These are phyloP conservation scores for Aphodius sticticus DNA, from an alignment of 2,888 invertebrate genomes.

Conservation along the genomic window DNA sequence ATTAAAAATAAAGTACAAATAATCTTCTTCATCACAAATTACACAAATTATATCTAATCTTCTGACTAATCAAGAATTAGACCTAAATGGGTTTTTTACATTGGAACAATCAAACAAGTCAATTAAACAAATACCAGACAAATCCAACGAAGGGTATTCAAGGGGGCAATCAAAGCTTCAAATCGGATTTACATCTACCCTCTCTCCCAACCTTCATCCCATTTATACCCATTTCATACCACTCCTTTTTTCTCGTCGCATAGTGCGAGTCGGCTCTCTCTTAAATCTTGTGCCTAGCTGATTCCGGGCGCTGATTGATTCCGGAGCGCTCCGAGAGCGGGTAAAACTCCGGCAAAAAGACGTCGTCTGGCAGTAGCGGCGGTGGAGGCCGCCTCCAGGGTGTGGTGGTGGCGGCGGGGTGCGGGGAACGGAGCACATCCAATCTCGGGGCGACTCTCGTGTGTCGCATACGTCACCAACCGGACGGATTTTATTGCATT, in stretches of 20 bases:
- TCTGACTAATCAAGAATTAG: no score
- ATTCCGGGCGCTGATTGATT: constrained; percentile 49
- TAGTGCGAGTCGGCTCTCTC: constrained; percentile 49
- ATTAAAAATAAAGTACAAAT: no score
- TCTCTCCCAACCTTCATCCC: constrained; percentile 33
- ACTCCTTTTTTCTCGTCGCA: constrained; percentile 46
- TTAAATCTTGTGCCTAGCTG: constrained; percentile 47
- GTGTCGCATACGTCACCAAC: constrained; percentile 58
- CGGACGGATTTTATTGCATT: constrained; percentile 59
- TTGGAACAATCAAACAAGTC: background rate
- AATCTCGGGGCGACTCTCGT: constrained; percentile 56
- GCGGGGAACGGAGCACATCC: constrained; percentile 50
- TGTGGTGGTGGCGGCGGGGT: constrained; percentile 32
- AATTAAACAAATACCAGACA: background rate
- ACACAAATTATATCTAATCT: no score
- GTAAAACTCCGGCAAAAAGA: constrained; percentile 28
- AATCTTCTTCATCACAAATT: no score
- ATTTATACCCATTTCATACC: constrained; percentile 47
- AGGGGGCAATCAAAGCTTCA: constrained; percentile 53
- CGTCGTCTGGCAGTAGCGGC: constrained; percentile 16
- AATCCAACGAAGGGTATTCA: constrained; percentile 33
- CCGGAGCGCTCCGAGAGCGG: constrained; percentile 35
- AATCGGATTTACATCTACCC: constrained; percentile 43
- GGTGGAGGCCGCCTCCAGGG: background rate
- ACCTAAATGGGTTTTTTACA: no score